Evolutionary conservation across 2,888 invertebrate species (phyloP), one percentile per base, ranked within the genome.

Genomic region (Unio delphinus): DNA sequence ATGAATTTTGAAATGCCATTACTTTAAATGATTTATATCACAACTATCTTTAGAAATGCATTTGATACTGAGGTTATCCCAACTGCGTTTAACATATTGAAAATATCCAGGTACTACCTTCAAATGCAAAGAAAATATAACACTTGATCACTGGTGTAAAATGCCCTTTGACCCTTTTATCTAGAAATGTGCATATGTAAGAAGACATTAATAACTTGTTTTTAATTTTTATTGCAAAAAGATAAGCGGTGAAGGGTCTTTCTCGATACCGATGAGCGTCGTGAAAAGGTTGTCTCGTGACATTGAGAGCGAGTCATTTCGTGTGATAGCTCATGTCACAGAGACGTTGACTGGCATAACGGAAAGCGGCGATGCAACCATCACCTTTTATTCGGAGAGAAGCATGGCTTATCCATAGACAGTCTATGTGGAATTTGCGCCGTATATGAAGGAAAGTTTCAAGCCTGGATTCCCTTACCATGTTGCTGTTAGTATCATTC

Each of bases 281-380:
- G 30, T 81, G 7, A 67, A 68, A 4, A 76, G 68, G 57, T 65
- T 81, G 18, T 65, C 71, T 15, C 66, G 72, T n/a, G 67, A 74
- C 55, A 23, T 78, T 11, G 59, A 70, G 7, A 73, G 68, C 20
- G 65, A 69, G 18, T 70, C 72, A 2, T 69, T 81, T 23, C 20
- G 57, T 2, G 72, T 81, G 3, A 70, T 96, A 87, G 97, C 96
- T 0, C 94, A 95, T 4, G 94, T 98, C 4, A 96, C 96, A 89
- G 98, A 98, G 91, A 93, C 93, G 66, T 92, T 96, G 77, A 98
- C 98, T 1, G 93, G 95, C 26, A 92, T 96, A 65, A 93, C 94
- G 81, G 95, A 96, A 88, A 96, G 96, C 87, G 93, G 93, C 26
- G 93, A 94, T 0, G 92, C 93, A 0, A 92, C 94, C 73, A 91